Evolutionary conservation across 2,113 vertebrate species (phyloP), one percentile per base, ranked within the genome.

Genomic region (Microcebus lehilahytsara): DNA sequence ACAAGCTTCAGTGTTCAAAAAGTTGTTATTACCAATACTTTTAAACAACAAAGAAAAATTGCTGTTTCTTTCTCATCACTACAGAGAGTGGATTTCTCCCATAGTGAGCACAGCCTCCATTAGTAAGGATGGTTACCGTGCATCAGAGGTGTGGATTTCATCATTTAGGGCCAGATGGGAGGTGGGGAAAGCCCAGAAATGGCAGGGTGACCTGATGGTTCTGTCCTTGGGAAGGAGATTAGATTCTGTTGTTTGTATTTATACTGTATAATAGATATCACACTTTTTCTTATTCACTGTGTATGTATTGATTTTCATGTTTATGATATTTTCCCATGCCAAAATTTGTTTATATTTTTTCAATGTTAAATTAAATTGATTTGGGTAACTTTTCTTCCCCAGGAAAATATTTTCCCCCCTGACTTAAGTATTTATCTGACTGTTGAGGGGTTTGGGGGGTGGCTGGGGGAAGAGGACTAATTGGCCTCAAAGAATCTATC

Each of bases 271-370:
- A 97, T 98, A 98, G 98, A 97, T 97, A 97, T 92, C 97, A 98
- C 89, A 96, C 91, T 97, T 98, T 96, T 97, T 97, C 96, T 97
- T 98, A 91, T 97, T 97, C 95, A 97, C 98, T 98, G 97, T 98
- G 94, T 98, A 97, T 98, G 97, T 98, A 98, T 98, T 98, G 93
- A 98, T 94, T 96, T 97, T 93, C 93, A 87, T 97, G 40, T 98
- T 98, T 92, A 95, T 97, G 94, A 88, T 95, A 96, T 98, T 98
- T 98, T 97, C 97, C 98, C 80, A 91, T 95, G 40, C 75, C 71
- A 95, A 98, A 93, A 97, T 98, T 93, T 98, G 98, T 98, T 98
- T 98, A 98, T 98, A 98, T 98, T 98, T 98, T 98, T 98, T 98
- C 97, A 97, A 60, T 98, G 98, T 98, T 98, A 97, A 97, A 98